phyloP scores from a whole-genome alignment of 2,797 vertebrate species.

The Peromyscus nudipes region DNA sequence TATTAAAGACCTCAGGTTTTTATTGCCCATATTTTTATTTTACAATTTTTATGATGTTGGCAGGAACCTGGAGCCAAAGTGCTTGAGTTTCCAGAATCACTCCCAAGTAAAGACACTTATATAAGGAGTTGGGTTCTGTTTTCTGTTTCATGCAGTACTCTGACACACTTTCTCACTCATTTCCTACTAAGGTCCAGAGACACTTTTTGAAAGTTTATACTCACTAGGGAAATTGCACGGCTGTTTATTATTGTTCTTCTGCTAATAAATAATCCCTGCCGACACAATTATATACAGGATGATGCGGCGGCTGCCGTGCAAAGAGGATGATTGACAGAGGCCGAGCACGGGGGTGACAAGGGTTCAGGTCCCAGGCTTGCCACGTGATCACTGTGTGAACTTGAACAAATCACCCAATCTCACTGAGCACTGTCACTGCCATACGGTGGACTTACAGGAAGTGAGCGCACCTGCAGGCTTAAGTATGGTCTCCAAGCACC shows the following conservation, averaged over 20 bases:
- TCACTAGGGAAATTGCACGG: background rate
- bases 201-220: background rate
- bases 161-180: background rate
- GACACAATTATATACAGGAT: background rate
- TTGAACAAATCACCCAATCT: background rate
- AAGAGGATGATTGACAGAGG: background rate
- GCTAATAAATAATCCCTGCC: background rate
- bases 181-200: slow-evolving; percentile 33
- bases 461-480: background rate
- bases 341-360: background rate
- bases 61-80: slow-evolving; percentile 55
- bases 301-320: background rate
- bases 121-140: slow-evolving; percentile 39
- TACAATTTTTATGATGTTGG: slow-evolving; percentile 75
- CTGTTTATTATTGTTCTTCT: background rate
- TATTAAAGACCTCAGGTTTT: slow-evolving; percentile 73
- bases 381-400: background rate
- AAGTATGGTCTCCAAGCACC: slow-evolving; percentile 1
- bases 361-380: background rate
- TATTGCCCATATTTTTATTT: slow-evolving; percentile 67
- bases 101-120: slow-evolving; percentile 71
- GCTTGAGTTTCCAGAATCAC: slow-evolving; percentile 63
- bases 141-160: background rate
- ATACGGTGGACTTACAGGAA: background rate
- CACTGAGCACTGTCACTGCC: background rate